Conservation (phyloP, 1,140 invertebrate genomes). For the Drosophila sp. region DNA sequence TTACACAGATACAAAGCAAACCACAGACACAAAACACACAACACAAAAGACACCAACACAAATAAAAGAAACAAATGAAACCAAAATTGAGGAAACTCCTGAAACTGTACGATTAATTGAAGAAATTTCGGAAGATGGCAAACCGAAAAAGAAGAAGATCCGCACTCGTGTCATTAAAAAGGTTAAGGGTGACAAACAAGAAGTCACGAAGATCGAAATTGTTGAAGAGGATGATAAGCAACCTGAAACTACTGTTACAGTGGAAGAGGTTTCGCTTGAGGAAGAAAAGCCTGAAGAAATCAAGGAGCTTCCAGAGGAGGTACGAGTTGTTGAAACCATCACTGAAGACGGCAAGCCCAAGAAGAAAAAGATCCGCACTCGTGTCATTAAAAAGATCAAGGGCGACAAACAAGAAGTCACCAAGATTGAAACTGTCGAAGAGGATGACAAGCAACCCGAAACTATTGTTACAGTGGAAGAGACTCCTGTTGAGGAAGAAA, state of each 20-base stretch:
- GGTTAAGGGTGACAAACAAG: conserved; percentile 71
- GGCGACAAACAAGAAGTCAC: conserved; percentile 69
- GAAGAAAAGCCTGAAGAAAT: conserved; percentile 50
- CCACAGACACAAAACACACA: conserved; percentile 84
- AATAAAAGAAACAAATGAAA: conserved; percentile 76
- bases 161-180: conserved; percentile 59
- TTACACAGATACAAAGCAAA: conserved; percentile 83
- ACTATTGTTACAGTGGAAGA: conserved; percentile 55
- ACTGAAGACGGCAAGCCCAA: conserved; percentile 63
- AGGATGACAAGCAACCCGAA: conserved; percentile 70
- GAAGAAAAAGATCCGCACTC: conserved; percentile 72
- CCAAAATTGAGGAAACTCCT: conserved; percentile 75
- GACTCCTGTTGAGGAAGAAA: conserved; percentile 21
- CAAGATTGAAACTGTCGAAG: conserved; percentile 70
- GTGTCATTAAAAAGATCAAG: conserved; percentile 70
- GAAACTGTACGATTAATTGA: conserved; percentile 54
- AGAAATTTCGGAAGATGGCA: conserved; percentile 46
- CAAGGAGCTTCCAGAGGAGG: conserved; percentile 77
- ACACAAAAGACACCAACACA: conserved; percentile 83
- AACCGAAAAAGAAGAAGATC: conserved; percentile 45
- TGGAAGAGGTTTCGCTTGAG: conserved; percentile 52
- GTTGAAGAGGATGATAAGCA: conserved; percentile 59
- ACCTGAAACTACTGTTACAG: conserved; percentile 53
- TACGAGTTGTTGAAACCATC: conserved; percentile 69
- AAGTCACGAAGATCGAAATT: conserved; percentile 74